These are phyloP conservation scores for Drosophila nigritarsus DNA, from an alignment of 2,888 invertebrate species.

Conservation along the genomic window DNA sequence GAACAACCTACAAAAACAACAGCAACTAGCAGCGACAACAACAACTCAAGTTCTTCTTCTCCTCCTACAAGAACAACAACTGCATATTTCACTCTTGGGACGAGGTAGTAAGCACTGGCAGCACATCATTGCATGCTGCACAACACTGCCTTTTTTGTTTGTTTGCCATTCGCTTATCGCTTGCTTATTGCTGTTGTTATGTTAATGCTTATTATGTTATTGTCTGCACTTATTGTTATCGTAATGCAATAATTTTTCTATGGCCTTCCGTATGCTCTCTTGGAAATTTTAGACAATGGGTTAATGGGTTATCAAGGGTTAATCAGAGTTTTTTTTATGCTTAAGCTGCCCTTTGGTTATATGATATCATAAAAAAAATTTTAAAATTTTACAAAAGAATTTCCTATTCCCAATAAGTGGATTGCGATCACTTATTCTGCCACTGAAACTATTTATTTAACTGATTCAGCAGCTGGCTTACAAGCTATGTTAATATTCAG, in stretches of 20 bases:
- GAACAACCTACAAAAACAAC: conserved; percentile 23
- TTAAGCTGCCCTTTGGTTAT: not conserved
- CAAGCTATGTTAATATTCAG: not conserved
- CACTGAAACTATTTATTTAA: not conserved
- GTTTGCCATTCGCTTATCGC: conserved; percentile 10
- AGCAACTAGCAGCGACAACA: conserved; percentile 23
- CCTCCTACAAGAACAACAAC: conserved; percentile 48
- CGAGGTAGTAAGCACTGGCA: conserved; percentile 71
- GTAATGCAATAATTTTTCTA: not conserved
- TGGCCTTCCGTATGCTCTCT: not conserved
- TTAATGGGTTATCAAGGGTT: not conserved
- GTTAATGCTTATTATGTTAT: conserved; percentile 15
- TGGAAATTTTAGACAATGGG: not conserved
- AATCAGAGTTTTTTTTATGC: not conserved
- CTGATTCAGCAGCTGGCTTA: not conserved
- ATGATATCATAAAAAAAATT: not conserved
- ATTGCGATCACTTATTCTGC: not conserved
- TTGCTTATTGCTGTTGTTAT: conserved; percentile 7
- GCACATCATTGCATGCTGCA: conserved; percentile 32
- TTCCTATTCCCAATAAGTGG: not conserved
- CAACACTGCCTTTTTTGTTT: conserved; percentile 30
- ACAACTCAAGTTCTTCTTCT: conserved; percentile 27
- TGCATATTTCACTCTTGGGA: conserved; percentile 73
- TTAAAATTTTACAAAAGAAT: not conserved
- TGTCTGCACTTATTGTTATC: not conserved